These are phyloP conservation scores for Sprattus sprattus DNA, from an alignment of 2,113 vertebrate genomes.

Conservation along the genomic window DNA sequence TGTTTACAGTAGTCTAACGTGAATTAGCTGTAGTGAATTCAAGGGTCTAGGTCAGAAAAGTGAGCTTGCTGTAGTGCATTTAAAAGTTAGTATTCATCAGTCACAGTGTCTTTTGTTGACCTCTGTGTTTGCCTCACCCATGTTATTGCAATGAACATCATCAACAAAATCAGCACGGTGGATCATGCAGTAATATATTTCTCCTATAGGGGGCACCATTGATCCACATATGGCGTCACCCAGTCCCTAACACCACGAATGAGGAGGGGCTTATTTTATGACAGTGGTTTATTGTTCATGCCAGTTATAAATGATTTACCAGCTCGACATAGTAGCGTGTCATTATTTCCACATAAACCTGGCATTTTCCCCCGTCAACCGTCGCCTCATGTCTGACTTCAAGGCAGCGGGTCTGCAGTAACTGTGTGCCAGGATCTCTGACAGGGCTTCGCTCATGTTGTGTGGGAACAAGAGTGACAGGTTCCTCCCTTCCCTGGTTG, in stretches of 20 bases:
- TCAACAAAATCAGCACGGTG: not conserved
- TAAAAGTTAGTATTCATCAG: not conserved
- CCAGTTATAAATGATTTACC: slow-evolving; percentile 47
- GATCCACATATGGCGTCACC: slow-evolving; percentile 32
- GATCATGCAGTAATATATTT: not conserved
- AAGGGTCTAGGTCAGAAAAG: no score
- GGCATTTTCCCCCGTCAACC: slow-evolving; percentile 37
- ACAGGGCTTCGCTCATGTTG: not conserved
- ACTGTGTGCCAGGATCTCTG: not conserved
- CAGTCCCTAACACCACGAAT: not conserved
- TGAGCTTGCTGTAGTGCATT: no score
- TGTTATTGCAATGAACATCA: not conserved
- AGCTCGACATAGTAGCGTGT: slow-evolving; percentile 31
- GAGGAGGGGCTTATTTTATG: not conserved
- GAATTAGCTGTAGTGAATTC: no score
- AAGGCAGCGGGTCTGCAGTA: not conserved
- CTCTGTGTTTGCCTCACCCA: no score
- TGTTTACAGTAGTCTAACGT: no score
- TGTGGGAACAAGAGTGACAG: not conserved
- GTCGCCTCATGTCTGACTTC: not conserved
- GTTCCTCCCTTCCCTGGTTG: not conserved
- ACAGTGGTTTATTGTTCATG: slow-evolving; percentile 28
- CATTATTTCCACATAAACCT: slow-evolving; percentile 50
- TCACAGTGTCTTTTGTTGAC: not conserved
- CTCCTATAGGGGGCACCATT: slow-evolving; percentile 47